These are phyloP conservation scores for Aegypius monachus DNA, from an alignment of 2,113 vertebrate species.

Conservation along the genomic window DNA sequence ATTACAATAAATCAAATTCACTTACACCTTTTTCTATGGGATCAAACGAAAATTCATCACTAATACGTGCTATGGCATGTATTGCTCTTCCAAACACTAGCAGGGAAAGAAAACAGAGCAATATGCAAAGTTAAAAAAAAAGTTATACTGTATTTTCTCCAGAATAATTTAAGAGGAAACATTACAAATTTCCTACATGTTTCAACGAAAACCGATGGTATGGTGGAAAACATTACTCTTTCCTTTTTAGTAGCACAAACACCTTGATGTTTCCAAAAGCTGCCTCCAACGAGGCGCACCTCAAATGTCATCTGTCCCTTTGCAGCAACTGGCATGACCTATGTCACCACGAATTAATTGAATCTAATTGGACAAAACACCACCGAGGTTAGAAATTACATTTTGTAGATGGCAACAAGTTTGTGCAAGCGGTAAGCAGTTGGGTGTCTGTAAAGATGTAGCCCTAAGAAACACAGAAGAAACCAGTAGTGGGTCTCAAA, in stretches of 20 bases:
- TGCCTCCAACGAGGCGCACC: accelerated
- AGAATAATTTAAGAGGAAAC: background rate
- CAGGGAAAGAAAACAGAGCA: conserved; percentile 1
- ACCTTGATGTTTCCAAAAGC: background rate
- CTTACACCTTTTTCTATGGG: conserved; percentile 88
- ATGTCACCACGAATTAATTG: background rate
- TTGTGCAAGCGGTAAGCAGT: accelerated
- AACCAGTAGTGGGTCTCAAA: too few relatives aligned
- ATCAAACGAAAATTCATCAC: conserved; percentile 90
- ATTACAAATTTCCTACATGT: background rate
- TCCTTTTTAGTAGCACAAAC: background rate
- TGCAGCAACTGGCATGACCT: background rate
- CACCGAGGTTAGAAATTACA: background rate
- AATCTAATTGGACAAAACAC: background rate
- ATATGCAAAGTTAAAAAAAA: background rate
- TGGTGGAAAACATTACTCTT: background rate
- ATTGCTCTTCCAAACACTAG: conserved; percentile 89
- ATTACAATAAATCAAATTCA: background rate
- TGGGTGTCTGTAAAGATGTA: accelerated
- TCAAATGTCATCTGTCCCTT: accelerated
- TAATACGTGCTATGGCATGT: conserved; percentile 85
- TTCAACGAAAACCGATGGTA: background rate
- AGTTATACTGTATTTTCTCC: background rate
- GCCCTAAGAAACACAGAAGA: too few relatives aligned
- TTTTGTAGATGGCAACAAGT: background rate